Conservation (phyloP, 2,797 vertebrate genomes). For the Neopelma chrysocephalum region DNA sequence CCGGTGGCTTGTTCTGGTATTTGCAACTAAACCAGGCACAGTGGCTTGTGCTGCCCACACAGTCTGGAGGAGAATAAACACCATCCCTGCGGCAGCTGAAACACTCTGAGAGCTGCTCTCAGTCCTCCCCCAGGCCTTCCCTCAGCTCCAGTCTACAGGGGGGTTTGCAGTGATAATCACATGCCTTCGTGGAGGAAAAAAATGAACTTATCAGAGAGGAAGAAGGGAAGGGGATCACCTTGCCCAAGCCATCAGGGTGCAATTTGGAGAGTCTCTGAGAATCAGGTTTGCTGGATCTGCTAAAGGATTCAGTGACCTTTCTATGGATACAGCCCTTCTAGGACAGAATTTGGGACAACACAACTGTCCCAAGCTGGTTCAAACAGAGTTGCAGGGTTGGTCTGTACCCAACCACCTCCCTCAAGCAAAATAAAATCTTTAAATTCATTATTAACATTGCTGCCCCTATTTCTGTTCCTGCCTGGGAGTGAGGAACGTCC, state of each 20-base stretch:
- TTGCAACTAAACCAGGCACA: not conserved
- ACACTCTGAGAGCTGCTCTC: not conserved
- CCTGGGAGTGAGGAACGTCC: not conserved
- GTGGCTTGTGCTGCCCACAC: not conserved
- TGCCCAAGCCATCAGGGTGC: not conserved
- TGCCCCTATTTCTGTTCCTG: not conserved
- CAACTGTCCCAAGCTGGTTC: not conserved
- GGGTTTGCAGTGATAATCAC: not conserved
- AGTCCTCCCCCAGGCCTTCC: not conserved
- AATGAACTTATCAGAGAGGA: not conserved
- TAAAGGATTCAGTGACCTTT: not conserved
- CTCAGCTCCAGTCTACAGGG: not conserved
- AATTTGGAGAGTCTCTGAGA: not conserved
- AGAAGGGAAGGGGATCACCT: not conserved
- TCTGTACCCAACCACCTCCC: not conserved
- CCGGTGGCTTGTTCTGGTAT: not conserved
- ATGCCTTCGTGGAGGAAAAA: not conserved
- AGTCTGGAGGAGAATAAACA: slow-evolving; percentile 4
- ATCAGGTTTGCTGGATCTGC: not conserved
- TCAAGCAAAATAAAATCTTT: not conserved
- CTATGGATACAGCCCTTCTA: not conserved
- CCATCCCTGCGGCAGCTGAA: not conserved
- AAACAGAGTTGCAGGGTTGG: not conserved
- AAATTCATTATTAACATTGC: not conserved
- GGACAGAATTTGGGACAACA: not conserved